These are phyloP conservation scores for Diacarnus erythraeanus DNA, from an alignment of 37 sponge, comb jelly and placozoan species.

Conservation along the genomic window DNA sequence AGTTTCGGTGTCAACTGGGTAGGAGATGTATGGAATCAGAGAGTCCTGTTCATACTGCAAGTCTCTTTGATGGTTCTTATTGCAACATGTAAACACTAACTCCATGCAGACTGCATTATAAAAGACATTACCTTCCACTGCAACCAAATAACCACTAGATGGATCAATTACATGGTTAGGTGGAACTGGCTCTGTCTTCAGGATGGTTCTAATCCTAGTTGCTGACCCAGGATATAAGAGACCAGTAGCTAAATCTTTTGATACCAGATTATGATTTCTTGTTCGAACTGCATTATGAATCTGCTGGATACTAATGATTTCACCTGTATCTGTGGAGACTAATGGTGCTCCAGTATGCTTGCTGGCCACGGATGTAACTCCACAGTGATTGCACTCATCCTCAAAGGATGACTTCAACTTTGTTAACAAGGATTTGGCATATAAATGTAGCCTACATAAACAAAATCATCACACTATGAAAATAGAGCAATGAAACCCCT, in stretches of 20 bases:
- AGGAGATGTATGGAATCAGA: slow-evolving; percentile 8
- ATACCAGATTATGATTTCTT: not conserved
- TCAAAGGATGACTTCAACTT: no score
- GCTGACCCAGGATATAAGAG: slow-evolving; percentile 1
- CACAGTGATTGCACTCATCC: no score
- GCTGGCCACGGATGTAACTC: no score
- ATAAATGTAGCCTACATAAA: no score
- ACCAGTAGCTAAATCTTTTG: slow-evolving; percentile 3
- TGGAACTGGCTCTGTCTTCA: not conserved
- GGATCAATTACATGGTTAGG: slow-evolving; percentile 10
- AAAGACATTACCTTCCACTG: slow-evolving; percentile 2
- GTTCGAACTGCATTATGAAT: not conserved
- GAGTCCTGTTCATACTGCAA: not conserved
- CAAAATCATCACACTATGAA: no score
- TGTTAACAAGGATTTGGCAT: no score
- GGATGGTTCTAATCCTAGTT: not conserved
- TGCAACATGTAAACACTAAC: not conserved
- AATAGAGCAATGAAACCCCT: no score
- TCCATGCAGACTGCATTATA: not conserved
- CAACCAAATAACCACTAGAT: not conserved
- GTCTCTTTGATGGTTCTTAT: not conserved
- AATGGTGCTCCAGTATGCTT: no score
- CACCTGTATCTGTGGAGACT: no score
- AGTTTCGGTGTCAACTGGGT: slow-evolving; percentile 7
- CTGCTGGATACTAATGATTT: no score